Conservation (phyloP, 2,888 invertebrate genomes). For the Mythimna pallens region DNA sequence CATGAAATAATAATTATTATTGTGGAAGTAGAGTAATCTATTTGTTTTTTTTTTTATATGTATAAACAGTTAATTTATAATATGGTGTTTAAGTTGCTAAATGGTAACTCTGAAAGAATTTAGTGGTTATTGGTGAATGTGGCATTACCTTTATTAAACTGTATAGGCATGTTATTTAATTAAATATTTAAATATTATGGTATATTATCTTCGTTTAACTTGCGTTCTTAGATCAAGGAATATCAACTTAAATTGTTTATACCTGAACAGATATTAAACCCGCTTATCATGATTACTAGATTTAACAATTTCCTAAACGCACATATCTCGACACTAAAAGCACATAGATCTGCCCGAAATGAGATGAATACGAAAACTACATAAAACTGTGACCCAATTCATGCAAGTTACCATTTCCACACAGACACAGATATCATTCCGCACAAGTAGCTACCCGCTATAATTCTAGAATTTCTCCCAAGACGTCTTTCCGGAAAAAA, state of each 20-base stretch:
- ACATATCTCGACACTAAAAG: not conserved
- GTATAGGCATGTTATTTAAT: not conserved
- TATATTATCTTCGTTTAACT: not conserved
- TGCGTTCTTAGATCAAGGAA: not conserved
- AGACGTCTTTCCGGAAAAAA: conserved; percentile 54
- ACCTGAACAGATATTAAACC: not conserved
- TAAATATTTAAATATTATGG: not conserved
- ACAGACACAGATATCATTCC: conserved; percentile 20
- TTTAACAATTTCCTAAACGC: not conserved
- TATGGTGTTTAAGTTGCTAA: not conserved
- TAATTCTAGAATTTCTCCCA: conserved; percentile 39
- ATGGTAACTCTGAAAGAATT: not conserved
- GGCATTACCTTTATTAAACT: not conserved
- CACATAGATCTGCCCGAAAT: conserved; percentile 8
- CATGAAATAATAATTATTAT: not conserved
- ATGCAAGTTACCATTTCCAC: conserved; percentile 6
- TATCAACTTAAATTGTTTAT: not conserved
- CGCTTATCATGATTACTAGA: not conserved
- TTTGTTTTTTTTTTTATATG: not conserved
- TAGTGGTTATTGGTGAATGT: not conserved
- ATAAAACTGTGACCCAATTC: conserved; percentile 49
- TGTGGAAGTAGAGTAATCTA: no score
- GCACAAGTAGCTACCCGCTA: conserved; percentile 25
- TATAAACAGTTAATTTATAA: not conserved
- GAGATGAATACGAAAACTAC: conserved; percentile 14